Percentiles rank a stretch among this genome's conserved stretches.
phyloP scores from a whole-genome alignment of 2,113 vertebrate species.

The Chrysochloris asiatica region DNA sequence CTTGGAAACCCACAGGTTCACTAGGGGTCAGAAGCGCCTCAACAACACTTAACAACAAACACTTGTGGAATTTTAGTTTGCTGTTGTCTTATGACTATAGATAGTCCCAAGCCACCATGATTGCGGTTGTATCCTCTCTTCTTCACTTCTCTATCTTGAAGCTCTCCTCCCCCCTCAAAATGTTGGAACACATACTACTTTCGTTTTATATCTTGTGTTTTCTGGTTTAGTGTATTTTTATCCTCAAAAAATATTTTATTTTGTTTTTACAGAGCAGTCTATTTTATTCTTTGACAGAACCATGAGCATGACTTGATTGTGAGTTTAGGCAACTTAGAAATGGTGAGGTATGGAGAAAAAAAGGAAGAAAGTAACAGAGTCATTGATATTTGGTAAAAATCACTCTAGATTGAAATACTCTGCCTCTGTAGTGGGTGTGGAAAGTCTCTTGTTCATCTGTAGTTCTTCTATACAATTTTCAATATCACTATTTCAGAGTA shows the following conservation, averaged over 20 bases:
- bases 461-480: neutral
- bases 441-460: neutral
- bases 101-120: neutral
- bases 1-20: no score
- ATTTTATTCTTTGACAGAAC: neutral
- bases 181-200: neutral
- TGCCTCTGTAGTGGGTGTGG: neutral
- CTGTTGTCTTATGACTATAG: neutral
- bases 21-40: no score
- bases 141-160: neutral
- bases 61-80: neutral
- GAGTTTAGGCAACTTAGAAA: neutral
- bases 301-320: no score
- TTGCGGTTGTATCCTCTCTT: neutral
- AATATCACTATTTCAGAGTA: conserved; percentile 15
- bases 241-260: no score
- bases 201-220: neutral
- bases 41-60: no score
- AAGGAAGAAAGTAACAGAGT: neutral
- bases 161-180: neutral
- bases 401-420: neutral
- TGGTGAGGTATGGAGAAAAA: neutral
- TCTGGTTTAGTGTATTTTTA: neutral
- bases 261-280: neutral
- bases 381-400: conserved; percentile 4